These are phyloP conservation scores for Anas capensis DNA, from an alignment of 2,797 vertebrate species.

Conservation along the genomic window DNA sequence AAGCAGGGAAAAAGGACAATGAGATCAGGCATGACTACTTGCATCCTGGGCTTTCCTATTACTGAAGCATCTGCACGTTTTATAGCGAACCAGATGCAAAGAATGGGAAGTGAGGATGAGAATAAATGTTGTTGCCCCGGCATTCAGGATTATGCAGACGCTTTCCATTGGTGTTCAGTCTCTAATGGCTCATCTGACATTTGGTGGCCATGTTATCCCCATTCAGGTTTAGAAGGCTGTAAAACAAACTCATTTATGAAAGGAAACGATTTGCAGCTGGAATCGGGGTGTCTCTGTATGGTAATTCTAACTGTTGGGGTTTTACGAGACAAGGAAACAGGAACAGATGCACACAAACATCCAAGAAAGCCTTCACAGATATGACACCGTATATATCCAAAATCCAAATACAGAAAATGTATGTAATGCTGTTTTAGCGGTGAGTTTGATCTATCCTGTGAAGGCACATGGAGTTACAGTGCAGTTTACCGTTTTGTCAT, in stretches of 20 bases:
- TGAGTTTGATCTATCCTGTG: neutral
- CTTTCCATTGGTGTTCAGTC: conserved; percentile 3
- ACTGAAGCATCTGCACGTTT: neutral
- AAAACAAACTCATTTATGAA: conserved; percentile 20
- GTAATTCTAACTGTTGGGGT: conserved; percentile 43
- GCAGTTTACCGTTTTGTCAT: neutral
- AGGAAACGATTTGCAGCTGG: conserved; percentile 26
- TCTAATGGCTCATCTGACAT: conserved; percentile 2
- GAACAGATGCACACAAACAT: neutral
- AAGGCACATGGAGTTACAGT: neutral
- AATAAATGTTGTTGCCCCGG: neutral
- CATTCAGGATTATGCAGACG: neutral
- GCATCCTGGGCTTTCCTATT: neutral
- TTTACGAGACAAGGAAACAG: neutral
- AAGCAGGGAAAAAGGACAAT: neutral
- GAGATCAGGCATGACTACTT: neutral
- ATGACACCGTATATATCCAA: accelerated
- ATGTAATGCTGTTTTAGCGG: neutral
- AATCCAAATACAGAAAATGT: neutral
- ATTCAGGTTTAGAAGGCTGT: conserved; percentile 38
- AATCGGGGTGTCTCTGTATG: neutral
- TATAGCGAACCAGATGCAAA: neutral
- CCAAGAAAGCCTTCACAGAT: neutral
- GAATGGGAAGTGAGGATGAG: neutral
- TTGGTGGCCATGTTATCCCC: neutral